Conservation (phyloP, 2,113 vertebrate species). For the Microcebus tavaratra region DNA sequence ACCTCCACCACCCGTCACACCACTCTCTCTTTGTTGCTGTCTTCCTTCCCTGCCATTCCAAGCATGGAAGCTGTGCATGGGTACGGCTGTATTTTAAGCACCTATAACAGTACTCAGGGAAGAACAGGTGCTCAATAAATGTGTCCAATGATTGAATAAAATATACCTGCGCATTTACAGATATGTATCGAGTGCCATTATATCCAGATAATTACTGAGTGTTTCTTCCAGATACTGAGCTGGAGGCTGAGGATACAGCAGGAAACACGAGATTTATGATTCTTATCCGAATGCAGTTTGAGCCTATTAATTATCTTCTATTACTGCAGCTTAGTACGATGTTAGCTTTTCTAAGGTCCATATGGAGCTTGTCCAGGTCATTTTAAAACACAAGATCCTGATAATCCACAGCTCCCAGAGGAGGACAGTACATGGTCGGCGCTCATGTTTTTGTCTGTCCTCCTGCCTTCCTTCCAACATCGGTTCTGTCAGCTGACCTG, state of each 20-base stretch:
- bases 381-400: neutral
- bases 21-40: neutral
- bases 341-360: neutral
- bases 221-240: neutral
- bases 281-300: neutral
- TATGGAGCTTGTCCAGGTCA: neutral
- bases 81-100: neutral
- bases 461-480: neutral
- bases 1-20: too few relatives aligned
- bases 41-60: neutral
- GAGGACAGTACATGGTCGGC: neutral
- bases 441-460: neutral
- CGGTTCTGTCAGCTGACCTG: neutral
- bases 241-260: neutral
- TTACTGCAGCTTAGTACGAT: neutral
- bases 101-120: neutral
- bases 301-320: neutral
- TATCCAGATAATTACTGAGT: neutral
- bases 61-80: neutral
- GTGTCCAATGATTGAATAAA: neutral
- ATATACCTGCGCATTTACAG: neutral
- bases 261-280: neutral
- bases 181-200: neutral
- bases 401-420: neutral
- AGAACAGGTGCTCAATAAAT: neutral